phyloP scores from a whole-genome alignment of 2,113 vertebrate genomes.

The Mustela nigripes region DNA sequence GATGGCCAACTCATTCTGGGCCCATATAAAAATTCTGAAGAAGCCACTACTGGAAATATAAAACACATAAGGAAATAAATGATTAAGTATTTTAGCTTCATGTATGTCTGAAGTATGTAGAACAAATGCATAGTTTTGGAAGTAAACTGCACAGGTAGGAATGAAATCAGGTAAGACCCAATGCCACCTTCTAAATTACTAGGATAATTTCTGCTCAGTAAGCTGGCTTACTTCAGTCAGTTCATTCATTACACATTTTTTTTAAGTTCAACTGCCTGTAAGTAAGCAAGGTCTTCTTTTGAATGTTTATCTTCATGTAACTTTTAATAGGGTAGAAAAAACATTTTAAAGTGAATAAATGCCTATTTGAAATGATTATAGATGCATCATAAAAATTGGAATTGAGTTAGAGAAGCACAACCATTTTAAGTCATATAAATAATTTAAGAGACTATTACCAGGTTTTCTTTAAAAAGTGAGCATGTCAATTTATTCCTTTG shows the following conservation, averaged over 20 bases:
- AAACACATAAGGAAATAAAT: background rate
- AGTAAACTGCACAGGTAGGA: background rate
- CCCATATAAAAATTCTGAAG: background rate
- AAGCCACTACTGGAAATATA: background rate
- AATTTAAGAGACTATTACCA: background rate
- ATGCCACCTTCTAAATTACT: background rate
- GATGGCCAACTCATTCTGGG: background rate
- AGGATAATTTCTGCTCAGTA: background rate
- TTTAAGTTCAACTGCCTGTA: background rate
- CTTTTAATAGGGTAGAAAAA: background rate
- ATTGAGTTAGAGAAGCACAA: background rate
- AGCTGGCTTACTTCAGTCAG: background rate
- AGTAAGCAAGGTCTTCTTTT: background rate
- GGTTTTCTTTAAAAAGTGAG: background rate
- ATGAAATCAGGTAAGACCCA: background rate
- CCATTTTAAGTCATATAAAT: background rate
- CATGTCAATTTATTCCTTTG: background rate
- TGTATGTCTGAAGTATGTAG: background rate
- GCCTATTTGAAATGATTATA: conserved; percentile 29
- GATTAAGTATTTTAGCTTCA: background rate
- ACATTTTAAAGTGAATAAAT: conserved; percentile 37
- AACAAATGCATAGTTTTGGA: background rate
- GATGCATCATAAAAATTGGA: conserved; percentile 36
- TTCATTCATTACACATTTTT: background rate
- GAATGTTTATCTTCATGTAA: background rate